Base-by-base conservation (phyloP, 1,140 invertebrate species). In the Bilobella aurantiaca region DNA sequence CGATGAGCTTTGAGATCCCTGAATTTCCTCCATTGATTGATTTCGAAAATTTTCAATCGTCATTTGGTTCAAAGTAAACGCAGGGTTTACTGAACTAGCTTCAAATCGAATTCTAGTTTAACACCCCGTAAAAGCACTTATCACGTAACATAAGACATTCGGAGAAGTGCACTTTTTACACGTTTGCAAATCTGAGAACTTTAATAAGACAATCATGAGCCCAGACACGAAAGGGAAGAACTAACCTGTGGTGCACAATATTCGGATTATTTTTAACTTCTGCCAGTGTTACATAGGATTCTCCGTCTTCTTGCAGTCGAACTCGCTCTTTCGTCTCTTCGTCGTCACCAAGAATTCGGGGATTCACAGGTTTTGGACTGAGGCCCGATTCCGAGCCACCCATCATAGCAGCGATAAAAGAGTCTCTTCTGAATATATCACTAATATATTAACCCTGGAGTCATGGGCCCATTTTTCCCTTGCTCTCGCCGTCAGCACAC, bases 311-410 rank as follows among this genome's bases (percentile, higher is more conserved):
- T 5, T 23, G 3, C 12, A 16, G 28, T 12, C 58, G 12, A 21
- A 2, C n/a, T 62, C 2, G 12, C 46, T 16, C 59, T 37, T 34
- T 14, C 3, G 18, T 42, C 5, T 59, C 58, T 3, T 25, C 25
- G 8, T 62, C 59, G 23, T 23, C 49, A 3, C 23, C 49, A 23
- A 16, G 12, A 23, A 16, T 53, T 53, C 49, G 49, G 49, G 32
- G 59, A 62, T 42, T 62, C 8, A 34, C 30, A 42, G 59, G n/a
- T 62, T 62, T 62, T 62, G 59, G 59, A 42, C 28, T 27, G 12
- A 62, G 8, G 3, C 59, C 59, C 31, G 59, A 34, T 42, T 62
- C 59, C 12, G 59, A 62, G 25, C 34, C 27, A 8, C 59, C 59
- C 59, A 62, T 62, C 23, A 34, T 62, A 3, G 21, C 59, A 23